Percentiles rank a stretch among this genome's conserved stretches.
These are phyloP conservation scores for Eudasyphora cyanicolor DNA, from an alignment of 2,888 invertebrate species.

Conservation along the genomic window DNA sequence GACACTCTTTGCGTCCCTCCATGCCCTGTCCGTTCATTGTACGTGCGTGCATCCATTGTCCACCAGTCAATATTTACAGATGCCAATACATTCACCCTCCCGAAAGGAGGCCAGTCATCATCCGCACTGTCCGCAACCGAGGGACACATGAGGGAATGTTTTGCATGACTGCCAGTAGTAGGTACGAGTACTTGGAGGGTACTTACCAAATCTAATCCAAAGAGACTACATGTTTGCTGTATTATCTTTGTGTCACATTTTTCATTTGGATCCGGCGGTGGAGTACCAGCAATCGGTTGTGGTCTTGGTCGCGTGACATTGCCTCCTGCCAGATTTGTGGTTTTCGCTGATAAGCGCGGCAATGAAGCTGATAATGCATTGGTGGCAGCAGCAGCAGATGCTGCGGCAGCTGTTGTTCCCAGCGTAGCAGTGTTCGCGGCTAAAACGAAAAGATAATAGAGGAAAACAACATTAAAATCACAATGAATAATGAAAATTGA, in stretches of 20 bases:
- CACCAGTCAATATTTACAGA: constrained; percentile 6
- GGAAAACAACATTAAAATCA: constrained; percentile 37
- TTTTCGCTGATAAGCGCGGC: constrained; percentile 77
- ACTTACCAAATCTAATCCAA: constrained; percentile 91
- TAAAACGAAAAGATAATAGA: constrained; percentile 43
- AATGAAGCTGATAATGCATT: constrained; percentile 64
- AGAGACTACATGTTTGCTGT: constrained; percentile 93
- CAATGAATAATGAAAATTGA: constrained; percentile 57
- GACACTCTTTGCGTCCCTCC: neutral
- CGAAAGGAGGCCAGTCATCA: neutral
- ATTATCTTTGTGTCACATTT: constrained; percentile 94
- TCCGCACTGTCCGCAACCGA: neutral
- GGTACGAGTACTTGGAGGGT: neutral
- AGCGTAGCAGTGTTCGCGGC: constrained; percentile 46
- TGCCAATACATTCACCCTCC: neutral
- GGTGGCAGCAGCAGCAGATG: constrained; percentile 33
- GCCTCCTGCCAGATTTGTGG: constrained; percentile 77
- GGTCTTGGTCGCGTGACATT: constrained; percentile 88
- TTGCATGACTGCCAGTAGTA: neutral
- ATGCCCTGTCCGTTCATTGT: neutral
- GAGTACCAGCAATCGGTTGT: constrained; percentile 94
- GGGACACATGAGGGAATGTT: neutral
- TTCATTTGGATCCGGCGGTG: constrained; percentile 91
- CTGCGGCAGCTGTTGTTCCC: constrained; percentile 61
- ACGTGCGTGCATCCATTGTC: neutral